Percentiles rank a stretch among this genome's conserved stretches.
phyloP scores from a whole-genome alignment of 2,888 invertebrate species.

The Troides aeacus region DNA sequence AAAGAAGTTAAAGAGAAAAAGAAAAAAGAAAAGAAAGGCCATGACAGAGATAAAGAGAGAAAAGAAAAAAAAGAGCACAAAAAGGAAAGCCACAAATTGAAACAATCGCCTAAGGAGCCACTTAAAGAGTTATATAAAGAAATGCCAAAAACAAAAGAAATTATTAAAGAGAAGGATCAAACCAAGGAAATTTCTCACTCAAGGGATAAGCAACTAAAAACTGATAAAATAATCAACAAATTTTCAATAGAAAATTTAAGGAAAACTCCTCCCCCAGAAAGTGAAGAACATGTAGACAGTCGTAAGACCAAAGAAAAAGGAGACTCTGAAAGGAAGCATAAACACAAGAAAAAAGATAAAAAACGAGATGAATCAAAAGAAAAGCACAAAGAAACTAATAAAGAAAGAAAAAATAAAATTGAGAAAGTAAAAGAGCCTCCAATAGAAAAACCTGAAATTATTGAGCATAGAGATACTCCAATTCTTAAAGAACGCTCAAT shows the following conservation, averaged over 20 bases:
- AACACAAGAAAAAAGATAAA: slow-evolving; percentile 84
- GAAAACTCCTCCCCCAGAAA: slow-evolving; percentile 69
- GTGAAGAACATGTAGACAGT: slow-evolving; percentile 56
- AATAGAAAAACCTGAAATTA: slow-evolving; percentile 73
- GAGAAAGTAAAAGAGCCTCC: slow-evolving; percentile 74
- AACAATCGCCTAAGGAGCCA: slow-evolving; percentile 68
- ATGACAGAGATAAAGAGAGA: slow-evolving; percentile 82
- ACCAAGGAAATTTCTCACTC: slow-evolving; percentile 55
- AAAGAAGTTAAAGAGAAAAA: slow-evolving; percentile 79
- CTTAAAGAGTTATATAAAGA: slow-evolving; percentile 59
- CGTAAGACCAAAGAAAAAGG: slow-evolving; percentile 75
- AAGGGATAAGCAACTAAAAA: slow-evolving; percentile 64
- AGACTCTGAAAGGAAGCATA: slow-evolving; percentile 78
- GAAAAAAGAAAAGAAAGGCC: slow-evolving; percentile 83
- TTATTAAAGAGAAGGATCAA: slow-evolving; percentile 59
- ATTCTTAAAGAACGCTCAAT: slow-evolving; percentile 60
- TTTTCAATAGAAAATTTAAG: slow-evolving; percentile 73
- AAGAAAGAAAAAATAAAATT: slow-evolving; percentile 78
- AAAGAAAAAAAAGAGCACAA: slow-evolving; percentile 79
- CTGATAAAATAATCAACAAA: slow-evolving; percentile 68
- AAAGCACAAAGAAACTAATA: slow-evolving; percentile 79
- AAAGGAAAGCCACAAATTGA: slow-evolving; percentile 76
- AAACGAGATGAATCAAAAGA: slow-evolving; percentile 83
- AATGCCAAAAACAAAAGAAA: slow-evolving; percentile 55
- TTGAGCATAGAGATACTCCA: slow-evolving; percentile 68